Percentiles rank a stretch among this genome's conserved stretches.
Evolutionary conservation across 2,113 vertebrate species (phyloP).

Genomic region (Channa maculata): DNA sequence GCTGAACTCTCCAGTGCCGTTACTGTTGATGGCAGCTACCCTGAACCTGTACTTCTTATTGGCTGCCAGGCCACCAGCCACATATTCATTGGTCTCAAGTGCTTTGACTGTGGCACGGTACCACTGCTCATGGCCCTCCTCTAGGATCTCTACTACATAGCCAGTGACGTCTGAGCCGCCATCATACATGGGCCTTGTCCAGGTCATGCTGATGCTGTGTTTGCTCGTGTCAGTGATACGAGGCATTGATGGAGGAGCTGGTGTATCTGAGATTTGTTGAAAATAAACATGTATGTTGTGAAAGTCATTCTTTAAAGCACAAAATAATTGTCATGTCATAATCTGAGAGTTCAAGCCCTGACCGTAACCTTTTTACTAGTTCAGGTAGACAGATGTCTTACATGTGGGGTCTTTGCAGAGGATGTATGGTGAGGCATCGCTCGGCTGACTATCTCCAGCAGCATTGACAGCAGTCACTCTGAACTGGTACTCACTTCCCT

Average conservation of each 20-base stretch:
- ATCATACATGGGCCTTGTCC: conserved; percentile 96
- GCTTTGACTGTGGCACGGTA: conserved; percentile 89
- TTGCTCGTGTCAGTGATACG: conserved; percentile 95
- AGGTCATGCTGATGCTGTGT: conserved; percentile 94
- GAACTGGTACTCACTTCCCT: conserved; percentile 97
- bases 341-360: too few relatives aligned
- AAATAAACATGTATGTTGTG: background rate
- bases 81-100: conserved; percentile 88
- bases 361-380: too few relatives aligned
- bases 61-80: conserved; percentile 87
- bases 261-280: conserved; percentile 86
- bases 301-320: background rate
- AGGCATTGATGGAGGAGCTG: conserved; percentile 92
- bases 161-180: conserved; percentile 92
- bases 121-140: conserved; percentile 93
- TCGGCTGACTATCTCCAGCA: conserved; percentile 95
- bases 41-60: conserved; percentile 94
- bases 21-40: conserved; percentile 92
- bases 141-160: conserved; percentile 95
- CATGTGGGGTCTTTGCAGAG: conserved; percentile 95
- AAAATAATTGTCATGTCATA: background rate
- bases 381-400: conserved; percentile 78
- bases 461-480: conserved; percentile 94
- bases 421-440: conserved; percentile 93
- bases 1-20: conserved; percentile 95